A percentile compares a stretch with the other conserved stretches of the same genome.
Conservation (phyloP, 2,113 vertebrate genomes). For the Notarius lentiginosus region DNA sequence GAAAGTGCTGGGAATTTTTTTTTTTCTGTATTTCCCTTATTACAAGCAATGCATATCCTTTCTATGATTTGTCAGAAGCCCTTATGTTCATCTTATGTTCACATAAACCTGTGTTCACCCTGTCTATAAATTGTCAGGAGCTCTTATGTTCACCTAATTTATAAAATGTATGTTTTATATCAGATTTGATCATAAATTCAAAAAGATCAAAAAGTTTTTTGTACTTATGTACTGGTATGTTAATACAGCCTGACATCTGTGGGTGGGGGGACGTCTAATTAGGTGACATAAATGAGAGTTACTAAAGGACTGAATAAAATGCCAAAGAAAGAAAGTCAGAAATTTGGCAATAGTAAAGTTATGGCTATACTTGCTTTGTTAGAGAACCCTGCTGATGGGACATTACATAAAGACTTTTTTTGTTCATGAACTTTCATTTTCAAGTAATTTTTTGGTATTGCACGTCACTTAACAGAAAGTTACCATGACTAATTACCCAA, state of each 20-base stretch:
- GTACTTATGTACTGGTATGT: no score
- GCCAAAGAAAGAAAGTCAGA: conserved; percentile 4
- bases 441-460: neutral
- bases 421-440: neutral
- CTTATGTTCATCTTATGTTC: neutral
- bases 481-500: neutral
- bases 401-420: neutral
- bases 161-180: neutral
- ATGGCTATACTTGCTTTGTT: neutral
- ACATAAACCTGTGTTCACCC: no score
- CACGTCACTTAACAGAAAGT: neutral
- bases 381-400: neutral
- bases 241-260: no score
- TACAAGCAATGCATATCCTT: neutral
- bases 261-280: no score
- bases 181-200: neutral
- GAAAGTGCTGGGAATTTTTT: neutral
- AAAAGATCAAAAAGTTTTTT: neutral
- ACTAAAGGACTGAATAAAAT: neutral
- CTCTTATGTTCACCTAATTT: neutral
- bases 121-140: neutral
- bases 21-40: neutral
- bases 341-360: neutral
- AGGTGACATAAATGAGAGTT: no score
- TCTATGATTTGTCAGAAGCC: neutral